These are phyloP conservation scores for Chrysocyon brachyurus DNA, from an alignment of 2,797 vertebrate genomes.

Conservation along the genomic window DNA sequence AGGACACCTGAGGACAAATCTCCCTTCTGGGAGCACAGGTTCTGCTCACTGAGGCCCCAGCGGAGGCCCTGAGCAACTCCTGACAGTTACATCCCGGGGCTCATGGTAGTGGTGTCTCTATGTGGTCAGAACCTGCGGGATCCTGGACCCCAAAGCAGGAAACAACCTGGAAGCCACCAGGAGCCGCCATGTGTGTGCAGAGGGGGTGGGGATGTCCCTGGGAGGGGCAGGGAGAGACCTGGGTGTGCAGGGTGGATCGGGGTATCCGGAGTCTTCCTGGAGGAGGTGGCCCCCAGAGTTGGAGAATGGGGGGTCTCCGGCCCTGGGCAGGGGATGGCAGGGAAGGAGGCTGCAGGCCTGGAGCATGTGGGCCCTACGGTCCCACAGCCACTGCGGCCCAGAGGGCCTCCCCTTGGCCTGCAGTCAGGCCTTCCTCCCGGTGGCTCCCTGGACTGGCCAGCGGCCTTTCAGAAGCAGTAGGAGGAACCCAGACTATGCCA, in stretches of 20 bases:
- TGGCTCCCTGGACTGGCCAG: not conserved
- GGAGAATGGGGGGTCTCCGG: not conserved
- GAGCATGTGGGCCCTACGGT: fast-evolving
- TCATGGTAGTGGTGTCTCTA: not conserved
- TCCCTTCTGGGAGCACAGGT: not conserved
- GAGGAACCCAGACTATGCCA: not conserved
- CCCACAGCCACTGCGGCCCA: not conserved
- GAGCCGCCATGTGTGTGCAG: not conserved
- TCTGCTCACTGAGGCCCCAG: too few species aligned
- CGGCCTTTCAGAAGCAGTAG: not conserved
- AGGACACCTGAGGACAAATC: not conserved
- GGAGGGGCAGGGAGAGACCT: not conserved
- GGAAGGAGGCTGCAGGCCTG: not conserved
- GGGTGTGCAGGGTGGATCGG: not conserved
- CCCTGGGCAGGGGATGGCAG: not conserved
- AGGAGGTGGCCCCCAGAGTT: not conserved
- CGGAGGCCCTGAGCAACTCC: fast-evolving
- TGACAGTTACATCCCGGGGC: not conserved
- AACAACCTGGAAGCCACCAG: too few species aligned
- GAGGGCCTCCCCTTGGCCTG: not conserved
- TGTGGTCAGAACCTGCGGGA: not conserved
- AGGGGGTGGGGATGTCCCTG: too few species aligned
- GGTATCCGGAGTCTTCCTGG: not conserved
- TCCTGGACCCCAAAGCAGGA: not conserved
- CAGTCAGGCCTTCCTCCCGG: not conserved